Evolutionary conservation across 2,888 invertebrate species (phyloP).

Genomic region (Pristionchus arcanus): DNA sequence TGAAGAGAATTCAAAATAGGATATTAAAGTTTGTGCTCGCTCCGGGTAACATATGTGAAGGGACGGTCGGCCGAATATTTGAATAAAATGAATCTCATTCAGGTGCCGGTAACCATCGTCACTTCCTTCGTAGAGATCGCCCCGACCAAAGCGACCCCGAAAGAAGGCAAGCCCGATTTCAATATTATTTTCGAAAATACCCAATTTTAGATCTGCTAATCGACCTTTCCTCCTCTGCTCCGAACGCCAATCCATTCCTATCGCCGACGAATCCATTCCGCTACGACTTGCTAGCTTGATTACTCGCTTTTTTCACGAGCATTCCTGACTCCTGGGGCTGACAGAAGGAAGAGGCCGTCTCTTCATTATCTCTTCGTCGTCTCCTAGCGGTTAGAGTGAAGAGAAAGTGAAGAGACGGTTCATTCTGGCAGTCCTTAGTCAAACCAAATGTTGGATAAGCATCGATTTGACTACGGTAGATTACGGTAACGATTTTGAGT

Average conservation of each 20-base stretch:
- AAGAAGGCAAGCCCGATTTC: not conserved
- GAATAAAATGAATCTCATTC: not conserved
- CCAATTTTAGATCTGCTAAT: not conserved
- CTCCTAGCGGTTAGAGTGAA: not conserved
- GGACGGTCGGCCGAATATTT: too few relatives aligned
- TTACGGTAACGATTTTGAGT: not conserved
- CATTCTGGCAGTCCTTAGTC: too few relatives aligned
- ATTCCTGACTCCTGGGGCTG: not conserved
- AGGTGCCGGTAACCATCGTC: constrained; percentile 40
- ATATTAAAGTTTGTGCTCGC: too few relatives aligned
- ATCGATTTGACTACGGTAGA: not conserved
- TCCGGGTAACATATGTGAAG: too few relatives aligned
- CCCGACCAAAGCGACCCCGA: not conserved
- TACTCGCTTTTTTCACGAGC: not conserved
- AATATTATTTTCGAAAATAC: not conserved
- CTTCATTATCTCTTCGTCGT: not conserved
- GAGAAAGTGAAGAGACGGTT: not conserved
- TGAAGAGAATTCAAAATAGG: too few relatives aligned
- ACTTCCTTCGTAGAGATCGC: constrained; percentile 43
- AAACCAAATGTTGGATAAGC: too few relatives aligned
- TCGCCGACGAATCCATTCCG: not conserved
- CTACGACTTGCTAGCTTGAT: constrained; percentile 15
- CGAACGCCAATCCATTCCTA: constrained; percentile 16
- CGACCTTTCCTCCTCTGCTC: not conserved
- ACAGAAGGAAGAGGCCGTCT: not conserved